These are phyloP conservation scores for Clarias macrocephalus DNA, from an alignment of 2,113 vertebrate genomes.

Conservation along the genomic window DNA sequence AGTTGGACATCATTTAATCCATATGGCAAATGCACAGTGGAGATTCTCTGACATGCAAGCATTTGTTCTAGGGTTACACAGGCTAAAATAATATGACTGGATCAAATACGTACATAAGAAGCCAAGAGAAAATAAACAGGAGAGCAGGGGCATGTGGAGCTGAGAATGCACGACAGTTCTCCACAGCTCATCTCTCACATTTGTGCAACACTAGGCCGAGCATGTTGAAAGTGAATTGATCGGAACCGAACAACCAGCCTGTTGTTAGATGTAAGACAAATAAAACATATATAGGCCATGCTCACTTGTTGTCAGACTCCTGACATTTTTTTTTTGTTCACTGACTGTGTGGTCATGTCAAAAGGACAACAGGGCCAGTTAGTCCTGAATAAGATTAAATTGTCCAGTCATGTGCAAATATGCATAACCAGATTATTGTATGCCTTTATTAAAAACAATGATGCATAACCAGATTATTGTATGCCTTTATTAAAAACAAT, in stretches of 20 bases:
- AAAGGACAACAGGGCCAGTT: not conserved
- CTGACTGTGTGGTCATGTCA: constrained; percentile 33
- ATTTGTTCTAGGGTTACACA: constrained; percentile 17
- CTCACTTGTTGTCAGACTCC: constrained; percentile 32
- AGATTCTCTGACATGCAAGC: constrained; percentile 15
- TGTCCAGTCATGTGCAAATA: constrained; percentile 30
- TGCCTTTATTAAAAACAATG: too few relatives aligned
- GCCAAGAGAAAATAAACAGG: constrained; percentile 50
- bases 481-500: too few relatives aligned
- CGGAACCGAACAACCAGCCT: constrained; percentile 19
- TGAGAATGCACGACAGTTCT: constrained; percentile 7
- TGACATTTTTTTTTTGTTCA: not conserved
- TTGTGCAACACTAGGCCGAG: constrained; percentile 16
- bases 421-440: constrained; percentile 19
- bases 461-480: constrained; percentile 16
- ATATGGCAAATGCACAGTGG: not conserved
- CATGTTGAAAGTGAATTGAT: constrained; percentile 25
- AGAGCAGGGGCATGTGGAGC: constrained; percentile 35
- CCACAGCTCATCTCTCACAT: constrained; percentile 38
- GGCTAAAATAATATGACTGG: constrained; percentile 31
- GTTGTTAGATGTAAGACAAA: constrained; percentile 42
- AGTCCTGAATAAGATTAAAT: constrained; percentile 43
- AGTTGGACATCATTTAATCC: not conserved
- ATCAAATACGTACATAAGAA: constrained; percentile 20
- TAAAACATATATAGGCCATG: constrained; percentile 29